These are phyloP conservation scores for Meganola albula DNA, from an alignment of 2,888 invertebrate genomes.

Conservation along the genomic window DNA sequence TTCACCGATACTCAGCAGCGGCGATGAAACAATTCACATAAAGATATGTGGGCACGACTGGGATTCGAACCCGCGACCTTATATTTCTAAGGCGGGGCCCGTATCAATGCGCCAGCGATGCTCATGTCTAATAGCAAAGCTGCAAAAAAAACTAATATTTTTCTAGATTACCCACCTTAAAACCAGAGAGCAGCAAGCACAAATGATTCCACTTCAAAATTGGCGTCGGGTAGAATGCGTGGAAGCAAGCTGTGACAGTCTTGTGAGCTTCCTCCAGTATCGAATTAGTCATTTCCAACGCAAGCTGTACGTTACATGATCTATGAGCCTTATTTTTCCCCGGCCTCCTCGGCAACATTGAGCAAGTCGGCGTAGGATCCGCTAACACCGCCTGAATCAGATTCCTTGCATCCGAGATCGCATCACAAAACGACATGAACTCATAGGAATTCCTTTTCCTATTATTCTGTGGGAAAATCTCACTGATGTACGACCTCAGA, in stretches of 20 bases:
- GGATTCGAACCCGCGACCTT: no score
- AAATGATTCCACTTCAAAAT: constrained; percentile 95
- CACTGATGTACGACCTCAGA: constrained; percentile 90
- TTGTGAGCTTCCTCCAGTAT: constrained; percentile 93
- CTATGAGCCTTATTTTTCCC: constrained; percentile 61
- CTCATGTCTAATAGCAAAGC: no score
- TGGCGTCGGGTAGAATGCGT: constrained; percentile 97
- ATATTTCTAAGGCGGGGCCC: no score
- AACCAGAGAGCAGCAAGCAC: constrained; percentile 86
- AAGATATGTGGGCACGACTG: no score
- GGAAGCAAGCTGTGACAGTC: constrained; percentile 94
- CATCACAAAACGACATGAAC: constrained; percentile 88
- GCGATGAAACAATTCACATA: no score
- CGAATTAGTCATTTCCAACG: constrained; percentile 80
- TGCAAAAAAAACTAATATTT: background rate
- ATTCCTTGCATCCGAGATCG: constrained; percentile 90
- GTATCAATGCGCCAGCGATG: no score
- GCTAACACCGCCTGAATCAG: constrained; percentile 89
- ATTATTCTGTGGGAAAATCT: constrained; percentile 90
- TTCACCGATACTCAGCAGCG: no score
- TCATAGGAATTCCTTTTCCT: constrained; percentile 73
- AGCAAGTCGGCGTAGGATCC: constrained; percentile 75
- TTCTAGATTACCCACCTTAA: constrained; percentile 71
- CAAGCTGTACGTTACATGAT: constrained; percentile 64
- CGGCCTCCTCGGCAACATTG: constrained; percentile 49